Conservation (phyloP, 1,140 invertebrate genomes). For the Drosophila chauvacae region DNA sequence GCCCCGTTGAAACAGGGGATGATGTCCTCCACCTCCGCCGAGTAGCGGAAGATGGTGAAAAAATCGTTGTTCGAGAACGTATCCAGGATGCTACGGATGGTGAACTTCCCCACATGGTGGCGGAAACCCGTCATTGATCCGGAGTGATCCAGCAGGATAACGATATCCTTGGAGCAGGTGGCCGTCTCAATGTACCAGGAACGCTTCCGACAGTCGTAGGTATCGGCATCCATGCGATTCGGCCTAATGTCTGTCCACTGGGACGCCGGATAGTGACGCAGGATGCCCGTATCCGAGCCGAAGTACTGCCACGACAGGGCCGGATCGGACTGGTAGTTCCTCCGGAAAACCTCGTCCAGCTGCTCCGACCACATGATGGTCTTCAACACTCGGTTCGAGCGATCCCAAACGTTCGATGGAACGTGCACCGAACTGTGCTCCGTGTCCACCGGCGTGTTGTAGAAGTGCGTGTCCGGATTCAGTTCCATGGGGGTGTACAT, state of each 20-base stretch:
- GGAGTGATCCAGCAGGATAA: slow-evolving; percentile 97
- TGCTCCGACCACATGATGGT: slow-evolving; percentile 94
- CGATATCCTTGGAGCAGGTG: slow-evolving; percentile 98
- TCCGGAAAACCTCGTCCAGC: slow-evolving; percentile 92
- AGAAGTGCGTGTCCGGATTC: slow-evolving; percentile 92
- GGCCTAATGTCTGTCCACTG: slow-evolving; percentile 86
- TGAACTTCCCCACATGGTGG: slow-evolving; percentile 88
- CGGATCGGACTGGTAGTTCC: slow-evolving; percentile 94
- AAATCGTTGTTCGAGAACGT: slow-evolving; percentile 99
- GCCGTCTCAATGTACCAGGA: slow-evolving; percentile 99
- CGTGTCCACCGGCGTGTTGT: slow-evolving; percentile 93
- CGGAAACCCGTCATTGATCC: slow-evolving; percentile 98
- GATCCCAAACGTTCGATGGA: slow-evolving; percentile 96
- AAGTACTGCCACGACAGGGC: slow-evolving; percentile 98
- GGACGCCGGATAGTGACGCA: slow-evolving; percentile 93
- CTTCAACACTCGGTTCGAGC: slow-evolving; percentile 87
- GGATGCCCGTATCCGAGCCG: slow-evolving; percentile 95
- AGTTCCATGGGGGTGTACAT: slow-evolving; percentile 86
- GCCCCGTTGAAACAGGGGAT: slow-evolving; percentile 93
- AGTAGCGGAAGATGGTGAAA: slow-evolving; percentile 95
- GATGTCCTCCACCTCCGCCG: slow-evolving; percentile 87
- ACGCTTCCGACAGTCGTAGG: slow-evolving; percentile 93
- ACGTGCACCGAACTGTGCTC: slow-evolving; percentile 95
- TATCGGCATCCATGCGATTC: slow-evolving; percentile 86
- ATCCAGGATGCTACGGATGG: slow-evolving; percentile 94